These are phyloP conservation scores for Tyria jacobaeae DNA, from an alignment of 2,888 invertebrate species.

Conservation along the genomic window DNA sequence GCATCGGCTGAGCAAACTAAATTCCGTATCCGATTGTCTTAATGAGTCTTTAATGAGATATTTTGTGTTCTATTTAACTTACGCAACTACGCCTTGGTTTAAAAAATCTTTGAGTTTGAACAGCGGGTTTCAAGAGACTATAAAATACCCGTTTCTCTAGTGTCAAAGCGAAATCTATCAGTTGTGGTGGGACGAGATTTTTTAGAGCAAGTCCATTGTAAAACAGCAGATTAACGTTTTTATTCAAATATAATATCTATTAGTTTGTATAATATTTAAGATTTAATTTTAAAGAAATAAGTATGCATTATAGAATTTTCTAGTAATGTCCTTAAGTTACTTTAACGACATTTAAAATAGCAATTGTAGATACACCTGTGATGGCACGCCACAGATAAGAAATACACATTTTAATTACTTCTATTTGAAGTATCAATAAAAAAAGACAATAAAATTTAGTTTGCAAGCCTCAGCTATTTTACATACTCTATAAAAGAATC, in stretches of 20 bases:
- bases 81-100: slow-evolving; percentile 52
- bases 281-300: no score
- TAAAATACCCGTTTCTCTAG: slow-evolving; percentile 16
- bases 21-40: slow-evolving; percentile 67
- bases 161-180: slow-evolving; percentile 16
- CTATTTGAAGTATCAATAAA: slow-evolving; percentile 52
- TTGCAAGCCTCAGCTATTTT: slow-evolving; percentile 50
- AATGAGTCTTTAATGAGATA: slow-evolving; percentile 71
- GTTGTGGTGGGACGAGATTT: no score
- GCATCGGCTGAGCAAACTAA: slow-evolving; percentile 74
- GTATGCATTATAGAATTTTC: slow-evolving; percentile 29
- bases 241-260: no score
- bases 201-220: no score
- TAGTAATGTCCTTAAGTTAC: slow-evolving; percentile 14
- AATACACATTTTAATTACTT: slow-evolving; percentile 48
- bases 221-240: neutral
- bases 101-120: slow-evolving; percentile 43
- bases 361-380: slow-evolving; percentile 39
- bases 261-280: no score
- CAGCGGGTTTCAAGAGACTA: slow-evolving; percentile 27
- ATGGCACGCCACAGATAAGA: slow-evolving; percentile 50
- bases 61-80: slow-evolving; percentile 59
- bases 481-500: slow-evolving; percentile 54
- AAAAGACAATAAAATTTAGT: slow-evolving; percentile 43
- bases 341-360: slow-evolving; percentile 42